These are phyloP conservation scores for Lophochroa leadbeateri DNA, from an alignment of 2,113 vertebrate genomes.

Conservation along the genomic window DNA sequence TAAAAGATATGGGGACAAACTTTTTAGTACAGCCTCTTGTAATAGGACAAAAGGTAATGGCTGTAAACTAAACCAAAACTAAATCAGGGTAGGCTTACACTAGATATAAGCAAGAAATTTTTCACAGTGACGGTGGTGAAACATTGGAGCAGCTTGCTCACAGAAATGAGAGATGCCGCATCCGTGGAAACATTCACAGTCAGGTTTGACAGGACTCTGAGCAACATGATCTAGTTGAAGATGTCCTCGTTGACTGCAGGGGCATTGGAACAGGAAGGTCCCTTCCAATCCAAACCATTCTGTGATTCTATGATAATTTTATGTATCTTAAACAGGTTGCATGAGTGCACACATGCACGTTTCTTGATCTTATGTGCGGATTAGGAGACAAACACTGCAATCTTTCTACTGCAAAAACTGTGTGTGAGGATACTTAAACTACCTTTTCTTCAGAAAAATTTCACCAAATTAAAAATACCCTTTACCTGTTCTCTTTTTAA, in stretches of 20 bases:
- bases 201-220: rapidly evolving
- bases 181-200: not conserved
- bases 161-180: not conserved
- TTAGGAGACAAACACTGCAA: not conserved
- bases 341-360: rapidly evolving
- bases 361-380: not conserved
- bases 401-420: not conserved
- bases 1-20: not conserved
- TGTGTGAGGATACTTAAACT: not conserved
- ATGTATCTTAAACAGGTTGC: not conserved
- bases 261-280: not conserved
- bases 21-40: not conserved
- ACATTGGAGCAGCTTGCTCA: not conserved
- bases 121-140: not conserved
- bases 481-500: conserved; percentile 96
- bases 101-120: not conserved
- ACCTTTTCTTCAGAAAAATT: not conserved
- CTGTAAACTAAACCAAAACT: not conserved
- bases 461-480: not conserved
- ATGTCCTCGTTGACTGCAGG: not conserved
- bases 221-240: not conserved
- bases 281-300: not conserved
- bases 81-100: not conserved
- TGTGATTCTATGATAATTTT: not conserved
- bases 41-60: not conserved